Evolutionary conservation across 2,888 invertebrate genomes (phyloP).

Genomic region (Yponomeuta evonymella): DNA sequence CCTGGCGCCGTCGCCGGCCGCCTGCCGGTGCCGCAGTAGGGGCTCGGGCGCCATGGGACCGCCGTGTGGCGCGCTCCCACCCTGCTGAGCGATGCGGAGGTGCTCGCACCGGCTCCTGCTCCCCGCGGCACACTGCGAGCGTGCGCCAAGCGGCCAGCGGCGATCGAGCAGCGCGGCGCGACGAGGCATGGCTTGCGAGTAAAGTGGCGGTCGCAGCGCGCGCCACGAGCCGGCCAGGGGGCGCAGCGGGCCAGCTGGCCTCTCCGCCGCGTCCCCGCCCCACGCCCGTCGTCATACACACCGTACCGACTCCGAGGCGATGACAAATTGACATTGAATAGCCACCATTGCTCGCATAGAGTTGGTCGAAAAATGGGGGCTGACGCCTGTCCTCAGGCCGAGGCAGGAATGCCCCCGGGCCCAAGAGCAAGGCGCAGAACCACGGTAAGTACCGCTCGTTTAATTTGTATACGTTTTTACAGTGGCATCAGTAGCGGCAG

Average conservation of each 20-base stretch:
- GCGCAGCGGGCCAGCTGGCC: conserved; percentile 64
- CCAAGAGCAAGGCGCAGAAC: conserved; percentile 81
- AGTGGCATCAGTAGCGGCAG: not conserved
- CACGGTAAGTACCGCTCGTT: conserved; percentile 75
- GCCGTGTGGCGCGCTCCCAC: conserved; percentile 26
- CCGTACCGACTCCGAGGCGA: conserved; percentile 58
- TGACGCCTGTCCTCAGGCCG: conserved; percentile 97
- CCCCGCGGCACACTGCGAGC: conserved; percentile 30
- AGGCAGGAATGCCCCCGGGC: conserved; percentile 94
- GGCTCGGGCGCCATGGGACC: conserved; percentile 9
- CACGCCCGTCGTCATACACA: conserved; percentile 42
- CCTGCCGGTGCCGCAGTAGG: not conserved
- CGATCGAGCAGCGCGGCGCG: conserved; percentile 21
- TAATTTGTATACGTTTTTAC: not conserved
- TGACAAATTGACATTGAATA: conserved; percentile 76
- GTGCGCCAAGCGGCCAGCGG: conserved; percentile 34
- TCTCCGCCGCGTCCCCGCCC: conserved; percentile 55
- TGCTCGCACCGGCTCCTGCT: not conserved
- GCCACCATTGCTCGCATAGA: conserved; percentile 98
- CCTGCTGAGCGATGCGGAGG: conserved; percentile 21
- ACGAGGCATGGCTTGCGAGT: conserved; percentile 42
- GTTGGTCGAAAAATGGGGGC: conserved; percentile 98
- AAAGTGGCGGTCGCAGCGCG: conserved; percentile 53
- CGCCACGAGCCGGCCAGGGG: conserved; percentile 58
- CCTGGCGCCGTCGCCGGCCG: conserved; percentile 8